phyloP scores from a whole-genome alignment of 2,888 invertebrate species.

The Saturnia japonica region DNA sequence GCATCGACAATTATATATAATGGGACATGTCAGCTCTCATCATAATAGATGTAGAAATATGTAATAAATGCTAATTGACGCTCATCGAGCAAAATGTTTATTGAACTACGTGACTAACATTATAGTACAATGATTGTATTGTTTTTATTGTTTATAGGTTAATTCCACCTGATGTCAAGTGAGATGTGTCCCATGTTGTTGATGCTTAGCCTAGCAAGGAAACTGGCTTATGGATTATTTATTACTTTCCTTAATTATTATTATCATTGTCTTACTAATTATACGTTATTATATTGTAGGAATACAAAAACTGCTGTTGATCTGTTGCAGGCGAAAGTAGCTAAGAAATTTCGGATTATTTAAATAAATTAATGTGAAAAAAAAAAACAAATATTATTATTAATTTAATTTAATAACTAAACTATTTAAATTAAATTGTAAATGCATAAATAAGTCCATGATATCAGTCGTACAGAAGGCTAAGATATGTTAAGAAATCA shows the following conservation, averaged over 20 bases:
- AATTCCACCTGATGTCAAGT: too few species aligned
- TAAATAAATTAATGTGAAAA: background rate
- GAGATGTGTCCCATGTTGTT: too few species aligned
- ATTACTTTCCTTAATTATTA: too few species aligned
- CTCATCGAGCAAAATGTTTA: conserved; percentile 11
- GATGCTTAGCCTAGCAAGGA: too few species aligned
- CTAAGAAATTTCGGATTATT: too few species aligned
- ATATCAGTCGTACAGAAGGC: background rate
- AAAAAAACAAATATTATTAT: background rate
- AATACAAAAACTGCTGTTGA: too few species aligned
- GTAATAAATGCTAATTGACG: conserved; percentile 15
- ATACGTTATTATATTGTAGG: too few species aligned
- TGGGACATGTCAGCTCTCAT: conserved; percentile 21
- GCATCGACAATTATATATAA: conserved; percentile 25
- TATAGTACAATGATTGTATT: background rate
- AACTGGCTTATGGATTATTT: too few species aligned
- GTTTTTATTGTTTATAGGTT: too few species aligned
- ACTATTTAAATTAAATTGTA: conserved; percentile 30
- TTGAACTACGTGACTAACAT: background rate
- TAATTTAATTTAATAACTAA: conserved; percentile 23
- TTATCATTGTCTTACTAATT: too few species aligned
- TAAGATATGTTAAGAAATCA: background rate
- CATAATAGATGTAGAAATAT: conserved; percentile 9
- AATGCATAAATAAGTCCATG: conserved; percentile 34
- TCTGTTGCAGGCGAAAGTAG: too few species aligned